Conservation (phyloP, 2,888 invertebrate species). For the Caenorhabditis auriculariae region DNA sequence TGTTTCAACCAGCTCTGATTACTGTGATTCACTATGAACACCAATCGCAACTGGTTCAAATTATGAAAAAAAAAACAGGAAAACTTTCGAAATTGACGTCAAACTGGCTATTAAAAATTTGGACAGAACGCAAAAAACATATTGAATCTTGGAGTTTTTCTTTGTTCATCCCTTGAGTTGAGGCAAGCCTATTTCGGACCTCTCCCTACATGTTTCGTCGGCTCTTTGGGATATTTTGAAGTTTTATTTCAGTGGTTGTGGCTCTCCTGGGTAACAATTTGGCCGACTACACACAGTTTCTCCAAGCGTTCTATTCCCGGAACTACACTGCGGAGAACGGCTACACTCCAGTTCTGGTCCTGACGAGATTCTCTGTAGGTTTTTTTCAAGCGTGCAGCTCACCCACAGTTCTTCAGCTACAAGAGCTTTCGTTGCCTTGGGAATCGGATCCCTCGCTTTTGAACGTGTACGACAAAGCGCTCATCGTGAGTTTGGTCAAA, state of each 20-base stretch:
- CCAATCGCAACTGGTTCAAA: too few relatives aligned
- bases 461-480: conserved; percentile 14
- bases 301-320: conserved; percentile 21
- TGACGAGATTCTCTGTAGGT: conserved; percentile 19
- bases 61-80: too few relatives aligned
- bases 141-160: too few relatives aligned
- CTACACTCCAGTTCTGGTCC: conserved; percentile 30
- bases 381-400: background rate
- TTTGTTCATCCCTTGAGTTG: too few relatives aligned
- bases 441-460: conserved; percentile 1
- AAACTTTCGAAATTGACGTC: too few relatives aligned
- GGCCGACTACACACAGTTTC: conserved; percentile 21
- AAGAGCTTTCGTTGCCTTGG: conserved; percentile 13
- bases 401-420: background rate
- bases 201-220: too few relatives aligned
- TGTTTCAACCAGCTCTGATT: too few relatives aligned
- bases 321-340: conserved; percentile 25
- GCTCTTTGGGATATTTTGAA: too few relatives aligned
- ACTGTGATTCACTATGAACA: too few relatives aligned
- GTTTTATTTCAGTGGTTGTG: conserved; percentile 34
- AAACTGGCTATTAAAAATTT: too few relatives aligned
- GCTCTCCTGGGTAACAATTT: conserved; percentile 36
- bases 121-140: too few relatives aligned
- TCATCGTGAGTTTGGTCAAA: conserved; percentile 19
- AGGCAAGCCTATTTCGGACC: too few relatives aligned